These are phyloP conservation scores for Ceramica pisi DNA, from an alignment of 2,888 invertebrate genomes.

Conservation along the genomic window DNA sequence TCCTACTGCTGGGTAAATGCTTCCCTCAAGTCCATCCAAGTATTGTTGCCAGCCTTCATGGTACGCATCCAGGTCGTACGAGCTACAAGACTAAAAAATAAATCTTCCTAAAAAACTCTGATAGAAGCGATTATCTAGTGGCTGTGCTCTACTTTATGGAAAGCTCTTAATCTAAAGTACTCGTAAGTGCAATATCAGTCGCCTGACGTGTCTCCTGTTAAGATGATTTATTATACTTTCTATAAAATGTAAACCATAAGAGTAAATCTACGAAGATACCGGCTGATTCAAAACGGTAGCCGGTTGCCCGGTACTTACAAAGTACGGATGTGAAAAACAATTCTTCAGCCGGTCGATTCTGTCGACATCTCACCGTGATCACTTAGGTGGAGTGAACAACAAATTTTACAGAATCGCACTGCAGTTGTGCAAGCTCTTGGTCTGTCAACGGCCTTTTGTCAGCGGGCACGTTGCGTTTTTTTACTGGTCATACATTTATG, in stretches of 20 bases:
- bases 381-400: too few relatives aligned
- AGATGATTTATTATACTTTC: slow-evolving; percentile 26
- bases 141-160: slow-evolving; percentile 12
- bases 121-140: slow-evolving; percentile 9
- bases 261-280: neutral
- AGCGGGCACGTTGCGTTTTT: neutral
- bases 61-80: too few relatives aligned
- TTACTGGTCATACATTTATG: neutral
- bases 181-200: slow-evolving; percentile 24
- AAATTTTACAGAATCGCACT: too few relatives aligned
- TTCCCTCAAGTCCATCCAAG: too few relatives aligned
- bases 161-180: slow-evolving; percentile 41
- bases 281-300: neutral
- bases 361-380: too few relatives aligned
- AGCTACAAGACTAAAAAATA: too few relatives aligned
- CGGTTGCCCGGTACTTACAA: neutral
- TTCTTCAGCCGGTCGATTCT: too few relatives aligned
- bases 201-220: slow-evolving; percentile 17
- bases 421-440: too few relatives aligned
- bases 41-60: too few relatives aligned
- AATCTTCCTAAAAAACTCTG: neutral
- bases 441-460: neutral
- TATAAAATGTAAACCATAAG: neutral
- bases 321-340: too few relatives aligned
- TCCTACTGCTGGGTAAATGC: too few relatives aligned